Evolutionary conservation across 2,113 vertebrate genomes (phyloP).

Genomic region (Zapornia atra): DNA sequence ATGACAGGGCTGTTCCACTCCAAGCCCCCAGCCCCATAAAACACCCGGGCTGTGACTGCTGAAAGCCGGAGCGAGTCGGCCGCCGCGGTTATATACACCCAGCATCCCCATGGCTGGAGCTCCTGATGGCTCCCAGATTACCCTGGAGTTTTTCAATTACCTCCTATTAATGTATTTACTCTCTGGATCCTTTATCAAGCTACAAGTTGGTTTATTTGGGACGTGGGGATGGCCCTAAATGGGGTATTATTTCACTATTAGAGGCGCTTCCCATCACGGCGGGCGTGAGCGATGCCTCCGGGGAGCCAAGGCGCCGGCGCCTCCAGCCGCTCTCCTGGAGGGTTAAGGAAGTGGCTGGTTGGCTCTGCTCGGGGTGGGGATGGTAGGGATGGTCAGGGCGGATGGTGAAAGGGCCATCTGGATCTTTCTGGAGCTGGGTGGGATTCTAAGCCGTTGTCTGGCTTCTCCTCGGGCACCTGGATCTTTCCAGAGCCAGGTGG

Average conservation of each 20-base stretch:
- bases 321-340: conserved; percentile 6
- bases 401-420: neutral
- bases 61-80: neutral
- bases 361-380: neutral
- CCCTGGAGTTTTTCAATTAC: conserved; percentile 76
- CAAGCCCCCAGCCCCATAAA: neutral
- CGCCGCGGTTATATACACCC: neutral
- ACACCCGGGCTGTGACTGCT: neutral
- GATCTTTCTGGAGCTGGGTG: neutral
- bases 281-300: conserved; percentile 71
- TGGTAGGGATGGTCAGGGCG: neutral
- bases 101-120: neutral
- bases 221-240: conserved; percentile 62
- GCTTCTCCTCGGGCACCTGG: too few relatives aligned
- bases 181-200: conserved; percentile 68
- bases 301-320: conserved; percentile 45
- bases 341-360: conserved; percentile 67
- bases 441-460: too few relatives aligned
- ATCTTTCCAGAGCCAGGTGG: too few relatives aligned
- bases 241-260: conserved; percentile 78
- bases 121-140: conserved; percentile 55
- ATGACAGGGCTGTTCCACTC: neutral
- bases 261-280: conserved; percentile 68
- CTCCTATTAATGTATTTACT: conserved; percentile 75
- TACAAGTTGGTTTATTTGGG: conserved; percentile 41